A percentile compares a stretch with the other conserved stretches of the same genome.
Conservation (phyloP, 2,797 vertebrate species). For the Loris lydekkerianus region DNA sequence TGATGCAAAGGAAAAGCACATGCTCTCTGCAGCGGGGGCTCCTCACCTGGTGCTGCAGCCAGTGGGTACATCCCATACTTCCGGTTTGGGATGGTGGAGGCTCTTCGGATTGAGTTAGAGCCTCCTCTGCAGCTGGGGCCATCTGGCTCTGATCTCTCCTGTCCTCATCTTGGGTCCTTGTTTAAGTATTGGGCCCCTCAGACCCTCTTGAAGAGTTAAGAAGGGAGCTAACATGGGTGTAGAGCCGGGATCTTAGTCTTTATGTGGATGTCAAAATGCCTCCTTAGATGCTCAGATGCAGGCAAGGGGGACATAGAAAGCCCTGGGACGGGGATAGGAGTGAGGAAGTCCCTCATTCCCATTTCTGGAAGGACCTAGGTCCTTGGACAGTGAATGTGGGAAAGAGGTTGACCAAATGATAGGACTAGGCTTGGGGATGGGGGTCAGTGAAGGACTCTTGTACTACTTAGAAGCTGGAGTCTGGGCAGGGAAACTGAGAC, state of each 20-base stretch:
- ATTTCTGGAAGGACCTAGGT: neutral
- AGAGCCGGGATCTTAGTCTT: neutral
- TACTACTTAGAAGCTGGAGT: neutral
- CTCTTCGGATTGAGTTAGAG: neutral
- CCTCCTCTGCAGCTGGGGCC: neutral
- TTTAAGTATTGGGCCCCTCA: neutral
- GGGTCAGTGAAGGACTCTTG: neutral
- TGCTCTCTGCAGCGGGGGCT: neutral
- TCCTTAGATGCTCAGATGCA: neutral
- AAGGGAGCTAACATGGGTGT: neutral
- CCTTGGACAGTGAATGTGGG: neutral
- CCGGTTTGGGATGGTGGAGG: neutral
- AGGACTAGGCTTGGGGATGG: neutral
- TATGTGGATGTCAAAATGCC: neutral
- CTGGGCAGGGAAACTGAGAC: conserved; percentile 1
- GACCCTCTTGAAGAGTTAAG: neutral
- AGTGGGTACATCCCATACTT: neutral
- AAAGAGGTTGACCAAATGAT: neutral
- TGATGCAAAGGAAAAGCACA: neutral
- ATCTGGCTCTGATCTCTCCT: neutral
- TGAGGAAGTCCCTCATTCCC: neutral
- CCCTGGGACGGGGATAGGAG: no score
- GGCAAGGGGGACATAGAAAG: neutral
- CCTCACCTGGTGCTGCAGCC: fast-evolving
- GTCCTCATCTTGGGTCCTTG: neutral